Conservation (phyloP, 2,797 vertebrate species). For the Diglossa cyanea region DNA sequence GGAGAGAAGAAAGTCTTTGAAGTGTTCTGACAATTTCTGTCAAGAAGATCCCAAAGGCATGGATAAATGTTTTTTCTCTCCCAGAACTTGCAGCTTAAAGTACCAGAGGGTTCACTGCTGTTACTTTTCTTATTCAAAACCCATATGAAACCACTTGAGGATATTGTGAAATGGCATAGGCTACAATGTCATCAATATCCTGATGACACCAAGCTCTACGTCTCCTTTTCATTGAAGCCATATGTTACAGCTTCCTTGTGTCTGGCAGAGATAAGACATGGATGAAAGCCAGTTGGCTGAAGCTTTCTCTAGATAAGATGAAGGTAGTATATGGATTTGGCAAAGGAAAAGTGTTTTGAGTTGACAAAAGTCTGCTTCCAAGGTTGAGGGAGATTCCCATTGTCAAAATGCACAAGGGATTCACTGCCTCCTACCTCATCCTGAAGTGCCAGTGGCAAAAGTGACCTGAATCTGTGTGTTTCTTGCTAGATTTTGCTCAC, state of each 20-base stretch:
- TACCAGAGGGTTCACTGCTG: neutral
- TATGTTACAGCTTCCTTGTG: constrained; percentile 55
- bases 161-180: constrained; percentile 44
- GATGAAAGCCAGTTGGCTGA: constrained; percentile 61
- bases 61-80: neutral
- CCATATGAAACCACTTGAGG: constrained; percentile 33
- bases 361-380: constrained; percentile 43
- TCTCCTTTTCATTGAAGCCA: constrained; percentile 62
- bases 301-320: constrained; percentile 52
- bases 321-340: constrained; percentile 43
- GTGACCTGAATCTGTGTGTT: neutral
- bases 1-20: constrained; percentile 21
- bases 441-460: neutral
- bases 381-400: constrained; percentile 26
- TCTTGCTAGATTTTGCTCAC: neutral
- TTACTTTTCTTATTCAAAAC: constrained; percentile 41
- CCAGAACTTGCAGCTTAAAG: neutral
- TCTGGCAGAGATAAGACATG: constrained; percentile 64
- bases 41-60: constrained; percentile 18
- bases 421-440: neutral
- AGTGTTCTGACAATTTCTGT: constrained; percentile 30
- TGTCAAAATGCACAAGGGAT: neutral
- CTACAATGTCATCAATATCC: constrained; percentile 62
- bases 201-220: constrained; percentile 44
- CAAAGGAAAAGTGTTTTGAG: constrained; percentile 18